Conservation (phyloP, 2,888 invertebrate species). For the Drosophila antonietae region DNA sequence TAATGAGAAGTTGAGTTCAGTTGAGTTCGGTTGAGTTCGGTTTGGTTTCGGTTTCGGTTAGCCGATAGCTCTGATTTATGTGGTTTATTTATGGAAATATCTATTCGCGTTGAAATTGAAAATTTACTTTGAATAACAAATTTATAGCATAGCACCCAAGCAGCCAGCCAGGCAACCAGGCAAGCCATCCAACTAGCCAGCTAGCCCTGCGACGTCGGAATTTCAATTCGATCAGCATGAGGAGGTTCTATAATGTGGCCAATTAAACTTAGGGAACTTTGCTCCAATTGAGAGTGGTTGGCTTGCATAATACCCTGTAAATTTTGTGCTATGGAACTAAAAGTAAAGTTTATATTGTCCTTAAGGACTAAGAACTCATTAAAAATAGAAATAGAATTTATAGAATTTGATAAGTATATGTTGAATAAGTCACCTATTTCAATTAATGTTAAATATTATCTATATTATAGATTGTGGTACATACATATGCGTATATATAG, state of each 20-base stretch:
- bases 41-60: conserved; percentile 38
- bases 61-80: conserved; percentile 76
- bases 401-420: too few relatives aligned
- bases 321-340: background rate
- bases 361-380: background rate
- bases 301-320: conserved; percentile 7
- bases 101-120: conserved; percentile 73
- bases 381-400: too few relatives aligned
- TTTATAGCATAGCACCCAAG: conserved; percentile 46
- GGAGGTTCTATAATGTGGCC: conserved; percentile 21
- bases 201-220: conserved; percentile 36
- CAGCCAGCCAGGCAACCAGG: background rate
- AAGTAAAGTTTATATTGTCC: background rate
- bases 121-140: conserved; percentile 75
- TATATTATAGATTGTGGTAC: too few relatives aligned
- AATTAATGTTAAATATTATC: too few relatives aligned
- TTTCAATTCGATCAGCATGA: conserved; percentile 53
- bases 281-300: background rate
- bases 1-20: conserved; percentile 62
- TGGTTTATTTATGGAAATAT: conserved; percentile 78
- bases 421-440: too few relatives aligned
- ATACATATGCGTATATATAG: too few relatives aligned
- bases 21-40: conserved; percentile 36
- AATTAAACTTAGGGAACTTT: conserved; percentile 1
- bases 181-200: background rate